phyloP scores from a whole-genome alignment of 1,140 invertebrate genomes.

The Aphis craccivora region DNA sequence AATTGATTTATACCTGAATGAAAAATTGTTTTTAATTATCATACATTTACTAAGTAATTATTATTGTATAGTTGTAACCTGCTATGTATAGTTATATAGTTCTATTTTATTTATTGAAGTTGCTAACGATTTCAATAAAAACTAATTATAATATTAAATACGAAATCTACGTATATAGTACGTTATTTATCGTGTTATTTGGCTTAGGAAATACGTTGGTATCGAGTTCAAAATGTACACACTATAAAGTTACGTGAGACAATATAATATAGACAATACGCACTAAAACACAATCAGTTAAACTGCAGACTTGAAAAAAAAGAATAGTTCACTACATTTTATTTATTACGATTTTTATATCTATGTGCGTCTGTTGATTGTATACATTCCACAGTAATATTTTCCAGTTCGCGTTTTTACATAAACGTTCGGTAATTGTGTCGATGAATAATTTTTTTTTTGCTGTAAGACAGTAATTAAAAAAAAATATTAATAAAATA shows the following conservation, averaged over 20 bases:
- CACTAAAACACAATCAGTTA: background rate
- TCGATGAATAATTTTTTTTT: background rate
- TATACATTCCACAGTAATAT: background rate
- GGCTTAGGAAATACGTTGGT: background rate
- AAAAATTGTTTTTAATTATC: background rate
- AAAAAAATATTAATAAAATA: background rate
- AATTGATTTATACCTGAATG: conserved; percentile 11
- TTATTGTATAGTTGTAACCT: no score
- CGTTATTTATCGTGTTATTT: background rate
- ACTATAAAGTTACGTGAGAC: background rate
- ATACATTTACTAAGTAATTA: conserved; percentile 6
- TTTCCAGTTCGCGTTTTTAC: background rate
- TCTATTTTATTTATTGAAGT: background rate
- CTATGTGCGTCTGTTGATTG: background rate
- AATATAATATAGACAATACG: no score
- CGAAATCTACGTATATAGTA: background rate
- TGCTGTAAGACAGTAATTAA: background rate
- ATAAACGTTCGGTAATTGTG: background rate
- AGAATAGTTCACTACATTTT: background rate
- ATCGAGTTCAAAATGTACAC: background rate
- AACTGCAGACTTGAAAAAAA: no score
- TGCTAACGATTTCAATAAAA: background rate
- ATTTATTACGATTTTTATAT: background rate
- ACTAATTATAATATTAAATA: background rate
- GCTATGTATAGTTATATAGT: no score